Conservation (phyloP, 2,113 vertebrate species). For the Casuarius casuarius region DNA sequence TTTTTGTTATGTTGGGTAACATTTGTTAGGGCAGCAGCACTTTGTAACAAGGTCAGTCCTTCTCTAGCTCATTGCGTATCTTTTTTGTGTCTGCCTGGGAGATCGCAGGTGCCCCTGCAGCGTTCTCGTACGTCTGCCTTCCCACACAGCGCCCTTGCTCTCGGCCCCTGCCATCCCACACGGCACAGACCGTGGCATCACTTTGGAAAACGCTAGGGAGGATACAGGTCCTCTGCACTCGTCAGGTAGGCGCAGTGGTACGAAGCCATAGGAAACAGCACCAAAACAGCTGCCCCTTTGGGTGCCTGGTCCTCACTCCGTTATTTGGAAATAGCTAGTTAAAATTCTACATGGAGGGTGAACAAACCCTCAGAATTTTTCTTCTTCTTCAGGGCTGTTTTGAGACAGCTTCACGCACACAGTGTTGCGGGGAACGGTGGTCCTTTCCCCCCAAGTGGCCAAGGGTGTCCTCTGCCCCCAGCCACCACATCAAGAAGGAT, state of each 20-base stretch:
- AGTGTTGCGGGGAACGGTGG: background rate
- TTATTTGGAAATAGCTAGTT: background rate
- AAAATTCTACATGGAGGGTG: background rate
- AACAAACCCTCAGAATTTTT: background rate
- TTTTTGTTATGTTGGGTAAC: rapidly evolving
- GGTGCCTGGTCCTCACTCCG: rapidly evolving
- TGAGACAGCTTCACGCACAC: background rate
- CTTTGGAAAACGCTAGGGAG: background rate
- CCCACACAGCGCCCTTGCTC: background rate
- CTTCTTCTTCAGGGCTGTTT: background rate
- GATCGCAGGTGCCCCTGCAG: background rate
- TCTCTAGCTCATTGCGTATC: background rate
- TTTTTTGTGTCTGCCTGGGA: background rate
- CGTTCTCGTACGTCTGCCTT: rapidly evolving
- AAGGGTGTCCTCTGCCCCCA: background rate
- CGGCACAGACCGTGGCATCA: rapidly evolving
- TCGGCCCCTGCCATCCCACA: rapidly evolving
- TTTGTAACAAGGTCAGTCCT: rapidly evolving
- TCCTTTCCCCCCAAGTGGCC: background rate
- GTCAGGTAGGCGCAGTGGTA: background rate
- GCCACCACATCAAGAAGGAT: background rate
- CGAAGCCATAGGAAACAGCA: background rate
- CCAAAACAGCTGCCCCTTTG: background rate
- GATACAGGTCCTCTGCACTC: background rate
- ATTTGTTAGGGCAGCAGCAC: background rate